Percentiles rank a stretch among this genome's conserved stretches.
These are phyloP conservation scores for Mesorhabditis sp. DNA, from an alignment of 2,888 invertebrate species.

Conservation along the genomic window DNA sequence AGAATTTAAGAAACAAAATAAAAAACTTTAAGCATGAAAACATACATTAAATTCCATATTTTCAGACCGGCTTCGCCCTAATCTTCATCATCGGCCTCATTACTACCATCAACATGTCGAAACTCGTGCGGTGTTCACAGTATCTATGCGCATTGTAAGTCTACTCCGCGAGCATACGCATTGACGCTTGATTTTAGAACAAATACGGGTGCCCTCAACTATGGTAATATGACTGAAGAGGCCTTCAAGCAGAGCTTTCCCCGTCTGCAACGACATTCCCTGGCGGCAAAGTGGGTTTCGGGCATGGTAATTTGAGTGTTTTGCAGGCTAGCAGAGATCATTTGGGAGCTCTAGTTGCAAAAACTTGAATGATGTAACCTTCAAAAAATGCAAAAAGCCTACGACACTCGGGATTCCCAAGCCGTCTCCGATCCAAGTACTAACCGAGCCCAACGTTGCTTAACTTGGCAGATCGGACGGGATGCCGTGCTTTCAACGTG, in stretches of 20 bases:
- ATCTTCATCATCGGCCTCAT: constrained; percentile 49
- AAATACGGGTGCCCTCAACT: neutral
- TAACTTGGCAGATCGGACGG: too few relatives aligned
- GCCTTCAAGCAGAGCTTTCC: neutral
- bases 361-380: too few relatives aligned
- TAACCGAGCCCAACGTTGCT: too few relatives aligned
- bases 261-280: neutral
- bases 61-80: constrained; percentile 45
- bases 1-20: too few relatives aligned
- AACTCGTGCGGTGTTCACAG: constrained; percentile 51
- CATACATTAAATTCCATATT: neutral
- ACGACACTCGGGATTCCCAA: too few relatives aligned
- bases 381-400: too few relatives aligned
- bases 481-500: too few relatives aligned
- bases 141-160: constrained; percentile 44
- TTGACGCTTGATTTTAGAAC: neutral
- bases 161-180: neutral
- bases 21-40: neutral
- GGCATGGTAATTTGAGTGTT: too few relatives aligned
- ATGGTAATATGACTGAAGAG: neutral
- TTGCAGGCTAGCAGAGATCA: too few relatives aligned
- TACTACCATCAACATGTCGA: constrained; percentile 49
- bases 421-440: too few relatives aligned
- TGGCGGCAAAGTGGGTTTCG: neutral
- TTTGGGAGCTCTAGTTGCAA: too few relatives aligned